Conservation (phyloP, 2,888 invertebrate genomes). For the Dasysyrphus albostriatus region DNA sequence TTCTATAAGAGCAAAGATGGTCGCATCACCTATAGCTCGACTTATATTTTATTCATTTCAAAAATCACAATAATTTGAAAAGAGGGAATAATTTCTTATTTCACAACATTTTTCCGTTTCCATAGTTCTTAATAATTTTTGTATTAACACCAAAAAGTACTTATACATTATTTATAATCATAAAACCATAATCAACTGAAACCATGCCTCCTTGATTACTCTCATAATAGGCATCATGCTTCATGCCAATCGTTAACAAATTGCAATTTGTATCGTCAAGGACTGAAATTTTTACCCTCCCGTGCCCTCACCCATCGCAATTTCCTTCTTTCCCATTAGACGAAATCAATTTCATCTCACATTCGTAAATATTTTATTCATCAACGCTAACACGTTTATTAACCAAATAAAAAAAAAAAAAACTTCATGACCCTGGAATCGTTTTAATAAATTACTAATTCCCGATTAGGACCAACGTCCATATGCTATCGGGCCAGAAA, state of each 20-base stretch:
- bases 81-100: too few relatives aligned
- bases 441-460: conserved; percentile 75
- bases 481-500: conserved; percentile 49
- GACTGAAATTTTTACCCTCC: conserved; percentile 24
- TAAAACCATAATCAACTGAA: conserved; percentile 55
- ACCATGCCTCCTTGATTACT: conserved; percentile 13
- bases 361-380: conserved; percentile 75
- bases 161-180: conserved; percentile 2
- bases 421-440: conserved; percentile 66
- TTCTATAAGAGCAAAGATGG: too few relatives aligned
- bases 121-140: not conserved
- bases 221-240: conserved; percentile 16
- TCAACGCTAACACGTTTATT: conserved; percentile 76
- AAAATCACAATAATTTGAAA: too few relatives aligned
- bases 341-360: conserved; percentile 72
- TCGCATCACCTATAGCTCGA: too few relatives aligned
- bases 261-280: conserved; percentile 53
- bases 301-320: not conserved
- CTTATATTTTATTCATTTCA: too few relatives aligned
- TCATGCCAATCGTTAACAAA: conserved; percentile 41
- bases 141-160: not conserved
- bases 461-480: conserved; percentile 70
- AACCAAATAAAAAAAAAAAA: conserved; percentile 63
- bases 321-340: not conserved
- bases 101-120: too few relatives aligned